Evolutionary conservation across 35 echinoderm and acorn worm genomes (phyloP), one percentile per base, ranked within the genome.

Genomic region (Anneissia japonica): DNA sequence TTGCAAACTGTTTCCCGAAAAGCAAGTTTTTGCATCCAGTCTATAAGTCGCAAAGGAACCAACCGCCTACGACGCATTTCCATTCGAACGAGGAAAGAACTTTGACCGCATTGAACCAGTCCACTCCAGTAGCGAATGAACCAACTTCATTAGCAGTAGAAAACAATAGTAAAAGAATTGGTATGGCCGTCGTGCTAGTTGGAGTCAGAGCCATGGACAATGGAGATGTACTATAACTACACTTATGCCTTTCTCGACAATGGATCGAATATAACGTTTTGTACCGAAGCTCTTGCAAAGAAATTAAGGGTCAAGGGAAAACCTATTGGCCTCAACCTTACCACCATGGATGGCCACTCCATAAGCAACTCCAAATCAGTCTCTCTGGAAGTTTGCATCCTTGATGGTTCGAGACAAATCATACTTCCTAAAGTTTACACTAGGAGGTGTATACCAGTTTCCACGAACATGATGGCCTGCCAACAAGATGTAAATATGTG

Each of bases 21-120:
- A 73, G 35, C 91, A 92, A 79, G 28, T 41, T 77, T 56, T 35
- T 92, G 37, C 90, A 92, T 80, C 55, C 85, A 84, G 82, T 64
- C 40, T 45, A 4, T 45, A n/a, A n/a, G n/a, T 16, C 40, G 11
- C 51, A 9, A 23, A 64, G 26, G 51, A 26, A 1, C 26, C 9
- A 64, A 64, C 51, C 21, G n/a, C n/a, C n/a, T n/a, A n/a, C n/a
- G n/a, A n/a, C n/a, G n/a, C n/a, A n/a, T n/a, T n/a, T n/a, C n/a
- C n/a, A 43, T 43, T 14, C 4, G 40, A 19, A 64, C 51, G 21
- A 64, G 10, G 2, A 64, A 9, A 64, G 26, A 23, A 26, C 19
- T 43, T 14, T 43, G 14, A 23, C 26, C 51, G 19, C 40, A 6
- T 43, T 19, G 26, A 64, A 64, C 26, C 51, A 64, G 26, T 2